These are phyloP conservation scores for Trypoxylon attenuatum DNA, from an alignment of 2,888 invertebrate species.

Conservation along the genomic window DNA sequence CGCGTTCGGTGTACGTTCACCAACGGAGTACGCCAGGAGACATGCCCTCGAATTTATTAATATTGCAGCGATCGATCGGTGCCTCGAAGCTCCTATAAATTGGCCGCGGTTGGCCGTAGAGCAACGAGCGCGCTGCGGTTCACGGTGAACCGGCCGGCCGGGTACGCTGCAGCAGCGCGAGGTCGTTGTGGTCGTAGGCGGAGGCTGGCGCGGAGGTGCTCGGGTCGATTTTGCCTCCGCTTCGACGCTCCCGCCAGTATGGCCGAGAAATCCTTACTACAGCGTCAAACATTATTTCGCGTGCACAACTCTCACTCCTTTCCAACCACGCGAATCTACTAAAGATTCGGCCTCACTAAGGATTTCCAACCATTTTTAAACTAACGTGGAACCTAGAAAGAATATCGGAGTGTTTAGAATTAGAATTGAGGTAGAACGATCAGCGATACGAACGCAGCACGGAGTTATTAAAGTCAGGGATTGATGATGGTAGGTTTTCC, in stretches of 20 bases:
- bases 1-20: neutral
- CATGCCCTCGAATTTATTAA: slow-evolving; percentile 51
- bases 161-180: slow-evolving; percentile 34
- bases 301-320: no score
- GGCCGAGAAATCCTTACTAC: slow-evolving; percentile 14
- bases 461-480: no score
- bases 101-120: slow-evolving; percentile 7
- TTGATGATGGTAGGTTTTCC: no score
- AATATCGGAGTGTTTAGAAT: no score
- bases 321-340: no score
- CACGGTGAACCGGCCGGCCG: slow-evolving; percentile 33
- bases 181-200: slow-evolving; percentile 48
- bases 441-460: no score
- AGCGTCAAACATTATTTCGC: no score
- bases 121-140: slow-evolving; percentile 1
- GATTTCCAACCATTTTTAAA: no score
- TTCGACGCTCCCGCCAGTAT: slow-evolving; percentile 37
- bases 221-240: slow-evolving; percentile 63
- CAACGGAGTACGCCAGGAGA: slow-evolving; percentile 1
- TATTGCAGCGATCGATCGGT: slow-evolving; percentile 53
- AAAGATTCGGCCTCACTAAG: no score
- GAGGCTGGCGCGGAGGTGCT: slow-evolving; percentile 46
- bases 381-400: no score
- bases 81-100: slow-evolving; percentile 42
- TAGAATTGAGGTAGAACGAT: no score